A percentile compares a stretch with the other conserved stretches of the same genome.
Evolutionary conservation across 2,113 vertebrate genomes (phyloP).

Genomic region (Passerina amoena): DNA sequence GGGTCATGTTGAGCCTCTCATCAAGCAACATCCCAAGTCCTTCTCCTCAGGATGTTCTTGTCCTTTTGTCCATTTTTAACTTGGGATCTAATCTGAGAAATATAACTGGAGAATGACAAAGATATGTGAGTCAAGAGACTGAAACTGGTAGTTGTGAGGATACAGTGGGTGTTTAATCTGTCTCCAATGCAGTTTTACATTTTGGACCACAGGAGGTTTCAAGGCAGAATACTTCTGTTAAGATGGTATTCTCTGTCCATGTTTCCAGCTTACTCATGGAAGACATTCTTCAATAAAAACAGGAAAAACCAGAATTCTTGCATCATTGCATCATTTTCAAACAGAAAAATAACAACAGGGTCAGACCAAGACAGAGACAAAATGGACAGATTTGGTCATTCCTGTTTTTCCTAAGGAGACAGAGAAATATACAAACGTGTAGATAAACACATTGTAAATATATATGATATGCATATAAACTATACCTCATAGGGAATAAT

Average conservation of each 20-base stretch:
- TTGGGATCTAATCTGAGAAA: background rate
- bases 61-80: background rate
- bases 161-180: background rate
- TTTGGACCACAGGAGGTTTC: background rate
- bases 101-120: background rate
- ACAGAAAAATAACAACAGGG: background rate
- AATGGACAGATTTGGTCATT: background rate
- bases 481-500: background rate
- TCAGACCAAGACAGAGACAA: background rate
- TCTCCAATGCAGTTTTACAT: background rate
- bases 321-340: background rate
- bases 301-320: background rate
- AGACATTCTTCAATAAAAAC: background rate
- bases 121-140: background rate
- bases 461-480: background rate
- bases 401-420: background rate
- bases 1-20: background rate
- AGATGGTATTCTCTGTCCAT: background rate
- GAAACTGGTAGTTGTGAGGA: background rate
- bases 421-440: background rate
- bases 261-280: background rate
- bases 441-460: background rate
- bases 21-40: background rate
- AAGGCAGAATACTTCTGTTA: background rate
- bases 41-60: background rate